Evolutionary conservation across 2,797 vertebrate species (phyloP), one percentile per base, ranked within the genome.

Genomic region (Karalla daura): DNA sequence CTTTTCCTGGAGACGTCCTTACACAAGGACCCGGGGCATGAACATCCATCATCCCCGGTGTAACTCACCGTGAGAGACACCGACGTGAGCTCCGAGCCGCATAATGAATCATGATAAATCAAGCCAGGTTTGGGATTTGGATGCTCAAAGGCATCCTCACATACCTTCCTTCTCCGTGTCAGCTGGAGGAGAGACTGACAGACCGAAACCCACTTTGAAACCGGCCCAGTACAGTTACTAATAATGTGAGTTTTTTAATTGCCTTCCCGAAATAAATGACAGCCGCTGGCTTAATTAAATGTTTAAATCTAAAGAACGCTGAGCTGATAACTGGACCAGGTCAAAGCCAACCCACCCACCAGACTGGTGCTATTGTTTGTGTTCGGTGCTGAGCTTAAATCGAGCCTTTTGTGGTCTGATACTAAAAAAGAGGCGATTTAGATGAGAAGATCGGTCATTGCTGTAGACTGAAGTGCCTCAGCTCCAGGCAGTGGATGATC

Each of bases 91-190:
- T 68, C 44, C 36, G 40, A 62, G 60, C 52, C 30, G 76, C 68
- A 56, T 56, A 56, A 80, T 76, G 60, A 76, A 67, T 73, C 28
- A 24, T 47, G 60, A 67, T 83, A 47, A 72, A 79, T 81, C 67
- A 76, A 67, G 39, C 37, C 51, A 12, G 32, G 28, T 3, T n/a
- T 44, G 35, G 12, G 44, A 41, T 64, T n/a, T 30, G 56, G 49
- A n/a, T 5, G 45, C 69, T 33, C 0, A 11, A 12, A 52, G 59
- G 30, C 36, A 18, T 27, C 46, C 28, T 63, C 41, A 44, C 18
- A 41, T 61, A 20, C 18, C 51, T 21, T 51, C 40, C 32, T 21
- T 21, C 25, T 51, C 8, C 30, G 14, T 44, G 24, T 40, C 10
- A 21, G 32, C 28, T 28, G 3, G 20, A 56, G 21, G 23, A 40